phyloP scores from a whole-genome alignment of 2,113 vertebrate genomes.

The Cairina moschata region DNA sequence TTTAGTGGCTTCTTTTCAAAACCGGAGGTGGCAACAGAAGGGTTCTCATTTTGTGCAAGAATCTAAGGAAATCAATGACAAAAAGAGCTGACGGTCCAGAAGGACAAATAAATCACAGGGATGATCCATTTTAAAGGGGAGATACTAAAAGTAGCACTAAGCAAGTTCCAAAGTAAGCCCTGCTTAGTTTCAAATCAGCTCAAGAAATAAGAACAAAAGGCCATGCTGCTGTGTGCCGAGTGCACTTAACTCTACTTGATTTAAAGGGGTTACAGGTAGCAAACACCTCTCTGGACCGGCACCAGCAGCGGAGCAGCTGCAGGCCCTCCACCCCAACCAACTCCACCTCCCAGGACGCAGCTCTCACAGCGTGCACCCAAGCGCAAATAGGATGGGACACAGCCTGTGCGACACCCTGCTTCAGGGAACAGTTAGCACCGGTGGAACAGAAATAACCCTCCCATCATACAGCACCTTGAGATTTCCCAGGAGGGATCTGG shows the following conservation, averaged over 20 bases:
- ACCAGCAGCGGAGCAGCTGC: background rate
- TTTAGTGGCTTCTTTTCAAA: background rate
- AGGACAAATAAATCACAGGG: slow-evolving; percentile 42
- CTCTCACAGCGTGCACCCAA: accelerated
- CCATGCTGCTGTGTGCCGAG: background rate
- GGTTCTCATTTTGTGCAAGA: background rate
- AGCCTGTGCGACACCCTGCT: accelerated
- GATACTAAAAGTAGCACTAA: slow-evolving; percentile 64
- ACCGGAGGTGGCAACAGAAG: accelerated
- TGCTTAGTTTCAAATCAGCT: slow-evolving; percentile 68
- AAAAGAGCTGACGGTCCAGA: background rate
- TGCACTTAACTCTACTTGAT: slow-evolving; percentile 9
- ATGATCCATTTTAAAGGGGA: slow-evolving; percentile 59
- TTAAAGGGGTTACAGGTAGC: background rate
- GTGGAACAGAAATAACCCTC: accelerated
- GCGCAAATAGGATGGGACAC: accelerated
- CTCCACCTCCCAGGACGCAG: background rate
- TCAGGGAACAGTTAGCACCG: accelerated
- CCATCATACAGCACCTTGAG: too few relatives aligned
- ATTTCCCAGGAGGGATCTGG: background rate
- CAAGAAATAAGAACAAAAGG: slow-evolving; percentile 65
- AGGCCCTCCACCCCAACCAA: accelerated
- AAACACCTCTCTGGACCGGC: background rate
- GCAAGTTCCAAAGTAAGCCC: slow-evolving; percentile 65
- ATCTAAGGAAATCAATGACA: background rate